Conservation (phyloP, 2,113 vertebrate species). For the Paradoxurus hermaphroditus region DNA sequence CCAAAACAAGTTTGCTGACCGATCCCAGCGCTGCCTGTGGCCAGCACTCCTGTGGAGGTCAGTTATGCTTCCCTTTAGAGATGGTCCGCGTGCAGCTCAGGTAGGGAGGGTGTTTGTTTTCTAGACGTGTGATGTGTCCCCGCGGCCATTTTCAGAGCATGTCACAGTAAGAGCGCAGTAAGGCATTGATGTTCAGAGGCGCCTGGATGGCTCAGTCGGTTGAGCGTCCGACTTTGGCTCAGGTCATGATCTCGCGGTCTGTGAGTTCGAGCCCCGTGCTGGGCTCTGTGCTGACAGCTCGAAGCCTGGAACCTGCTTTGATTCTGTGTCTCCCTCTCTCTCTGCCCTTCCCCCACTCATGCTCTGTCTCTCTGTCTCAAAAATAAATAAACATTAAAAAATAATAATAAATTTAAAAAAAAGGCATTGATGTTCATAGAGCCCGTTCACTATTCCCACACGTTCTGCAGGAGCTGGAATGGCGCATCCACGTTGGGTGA, state of each 20-base stretch:
- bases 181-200: background rate
- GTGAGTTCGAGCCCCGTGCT: too few relatives aligned
- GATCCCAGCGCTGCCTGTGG: background rate
- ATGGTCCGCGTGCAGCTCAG: accelerated
- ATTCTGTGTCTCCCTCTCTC: too few relatives aligned
- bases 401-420: too few relatives aligned
- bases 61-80: background rate
- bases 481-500: background rate
- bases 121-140: background rate
- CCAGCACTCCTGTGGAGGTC: background rate
- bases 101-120: background rate
- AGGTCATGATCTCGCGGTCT: too few relatives aligned
- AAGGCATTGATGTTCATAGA: background rate
- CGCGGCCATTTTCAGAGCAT: background rate
- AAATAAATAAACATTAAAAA: too few relatives aligned
- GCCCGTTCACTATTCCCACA: background rate
- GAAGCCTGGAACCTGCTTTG: too few relatives aligned
- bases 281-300: too few relatives aligned
- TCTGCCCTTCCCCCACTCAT: too few relatives aligned
- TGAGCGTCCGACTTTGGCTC: too few relatives aligned
- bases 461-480: accelerated
- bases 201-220: too few relatives aligned
- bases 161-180: too few relatives aligned
- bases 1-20: background rate
- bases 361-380: too few relatives aligned